Conservation (phyloP, 2,113 vertebrate species). For the Xenotilapia longispinis region DNA sequence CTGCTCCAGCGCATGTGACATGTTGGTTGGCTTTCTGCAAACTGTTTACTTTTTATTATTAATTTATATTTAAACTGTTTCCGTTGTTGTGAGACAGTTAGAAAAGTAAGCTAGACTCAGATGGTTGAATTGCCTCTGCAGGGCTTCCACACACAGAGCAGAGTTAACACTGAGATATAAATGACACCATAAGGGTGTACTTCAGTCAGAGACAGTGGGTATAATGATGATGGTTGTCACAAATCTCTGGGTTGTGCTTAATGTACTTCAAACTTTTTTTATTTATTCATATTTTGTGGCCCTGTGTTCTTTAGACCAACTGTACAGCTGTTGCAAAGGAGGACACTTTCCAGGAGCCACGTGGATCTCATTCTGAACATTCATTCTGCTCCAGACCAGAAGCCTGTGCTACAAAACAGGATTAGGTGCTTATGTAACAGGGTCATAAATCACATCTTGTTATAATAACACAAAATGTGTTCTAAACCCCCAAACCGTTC, state of each 20-base stretch:
- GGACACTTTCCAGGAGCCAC: neutral
- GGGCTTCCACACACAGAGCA: neutral
- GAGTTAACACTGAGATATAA: neutral
- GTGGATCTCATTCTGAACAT: neutral
- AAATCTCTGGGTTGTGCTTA: neutral
- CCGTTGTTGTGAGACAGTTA: neutral
- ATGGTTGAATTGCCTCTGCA: neutral
- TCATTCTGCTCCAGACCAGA: neutral
- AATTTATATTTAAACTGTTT: neutral
- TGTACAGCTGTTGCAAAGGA: neutral
- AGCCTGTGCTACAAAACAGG: neutral
- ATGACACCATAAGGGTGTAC: neutral
- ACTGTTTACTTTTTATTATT: neutral
- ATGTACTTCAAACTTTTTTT: neutral
- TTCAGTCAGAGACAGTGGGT: neutral
- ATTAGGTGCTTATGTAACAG: neutral
- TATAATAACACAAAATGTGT: neutral
- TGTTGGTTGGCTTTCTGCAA: neutral
- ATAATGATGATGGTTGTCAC: neutral
- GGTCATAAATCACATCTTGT: neutral
- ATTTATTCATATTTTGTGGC: neutral
- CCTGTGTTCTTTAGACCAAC: too few species aligned
- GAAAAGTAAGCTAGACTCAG: neutral
- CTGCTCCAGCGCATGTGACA: neutral
- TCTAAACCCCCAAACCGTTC: accelerated